These are phyloP conservation scores for Cyrtonyx montezumae DNA, from an alignment of 2,113 vertebrate species.

Conservation along the genomic window DNA sequence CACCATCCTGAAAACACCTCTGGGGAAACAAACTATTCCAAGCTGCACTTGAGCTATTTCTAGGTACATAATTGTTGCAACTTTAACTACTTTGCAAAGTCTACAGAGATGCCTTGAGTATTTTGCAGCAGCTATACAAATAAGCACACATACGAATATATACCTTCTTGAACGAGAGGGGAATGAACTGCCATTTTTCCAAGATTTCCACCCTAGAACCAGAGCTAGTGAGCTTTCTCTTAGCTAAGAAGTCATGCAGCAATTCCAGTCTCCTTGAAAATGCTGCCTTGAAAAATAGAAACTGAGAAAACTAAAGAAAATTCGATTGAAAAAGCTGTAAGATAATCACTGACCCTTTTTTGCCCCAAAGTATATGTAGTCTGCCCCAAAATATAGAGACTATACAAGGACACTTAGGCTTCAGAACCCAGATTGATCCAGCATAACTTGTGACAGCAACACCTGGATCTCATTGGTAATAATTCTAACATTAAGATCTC, in stretches of 20 bases:
- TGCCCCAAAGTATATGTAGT: background rate
- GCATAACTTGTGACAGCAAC: background rate
- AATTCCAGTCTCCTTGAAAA: background rate
- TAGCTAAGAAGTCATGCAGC: background rate
- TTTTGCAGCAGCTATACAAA: background rate
- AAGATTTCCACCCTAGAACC: background rate
- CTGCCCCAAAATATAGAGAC: background rate
- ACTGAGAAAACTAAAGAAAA: background rate
- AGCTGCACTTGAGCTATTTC: background rate
- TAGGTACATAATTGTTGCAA: background rate
- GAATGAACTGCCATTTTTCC: background rate
- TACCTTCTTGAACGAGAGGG: background rate
- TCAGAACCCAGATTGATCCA: background rate
- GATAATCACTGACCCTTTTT: background rate
- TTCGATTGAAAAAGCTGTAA: background rate
- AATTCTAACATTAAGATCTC: background rate
- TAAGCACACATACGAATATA: rapidly evolving
- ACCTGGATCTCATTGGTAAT: background rate
- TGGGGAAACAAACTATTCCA: background rate
- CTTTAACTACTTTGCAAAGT: background rate
- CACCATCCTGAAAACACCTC: background rate
- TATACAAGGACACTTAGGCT: background rate
- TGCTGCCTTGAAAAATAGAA: background rate
- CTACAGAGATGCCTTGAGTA: background rate
- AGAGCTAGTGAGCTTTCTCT: background rate